Percentiles rank a stretch among this genome's conserved stretches.
These are phyloP conservation scores for Pseudolaguvia tuberculata DNA, from an alignment of 2,113 vertebrate genomes.

Conservation along the genomic window DNA sequence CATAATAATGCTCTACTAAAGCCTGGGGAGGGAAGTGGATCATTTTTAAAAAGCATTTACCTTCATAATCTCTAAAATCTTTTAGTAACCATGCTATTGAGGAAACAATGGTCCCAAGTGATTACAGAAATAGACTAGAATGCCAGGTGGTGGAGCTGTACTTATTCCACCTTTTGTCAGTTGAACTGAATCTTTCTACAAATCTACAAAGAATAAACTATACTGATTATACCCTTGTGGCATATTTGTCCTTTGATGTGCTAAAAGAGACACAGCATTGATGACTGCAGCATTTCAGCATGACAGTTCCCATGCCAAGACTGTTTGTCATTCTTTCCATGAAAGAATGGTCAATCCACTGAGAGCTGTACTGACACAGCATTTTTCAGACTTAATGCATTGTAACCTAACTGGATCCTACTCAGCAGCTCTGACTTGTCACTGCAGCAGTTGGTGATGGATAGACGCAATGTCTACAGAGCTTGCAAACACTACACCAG, in stretches of 20 bases:
- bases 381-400: conserved; percentile 32
- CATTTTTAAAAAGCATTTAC: conserved; percentile 3
- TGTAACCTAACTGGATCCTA: conserved; percentile 12
- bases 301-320: conserved; percentile 13
- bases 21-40: neutral
- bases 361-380: conserved; percentile 32
- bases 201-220: neutral
- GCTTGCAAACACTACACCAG: conserved; percentile 1
- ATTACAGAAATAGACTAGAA: conserved; percentile 27
- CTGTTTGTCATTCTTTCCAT: conserved; percentile 31
- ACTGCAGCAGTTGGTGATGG: conserved; percentile 6
- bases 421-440: conserved; percentile 19
- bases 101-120: conserved; percentile 8
- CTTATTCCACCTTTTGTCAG: neutral
- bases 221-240: conserved; percentile 4
- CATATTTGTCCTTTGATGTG: conserved; percentile 6
- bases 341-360: conserved; percentile 27
- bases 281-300: conserved; percentile 32
- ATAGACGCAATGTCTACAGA: neutral
- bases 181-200: no score
- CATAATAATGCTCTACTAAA: conserved; percentile 7
- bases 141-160: neutral
- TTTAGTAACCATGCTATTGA: neutral
- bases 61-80: conserved; percentile 17
- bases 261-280: conserved; percentile 1